Evolutionary conservation across 2,888 invertebrate genomes (phyloP).

Genomic region (Drosophila macrothrix): DNA sequence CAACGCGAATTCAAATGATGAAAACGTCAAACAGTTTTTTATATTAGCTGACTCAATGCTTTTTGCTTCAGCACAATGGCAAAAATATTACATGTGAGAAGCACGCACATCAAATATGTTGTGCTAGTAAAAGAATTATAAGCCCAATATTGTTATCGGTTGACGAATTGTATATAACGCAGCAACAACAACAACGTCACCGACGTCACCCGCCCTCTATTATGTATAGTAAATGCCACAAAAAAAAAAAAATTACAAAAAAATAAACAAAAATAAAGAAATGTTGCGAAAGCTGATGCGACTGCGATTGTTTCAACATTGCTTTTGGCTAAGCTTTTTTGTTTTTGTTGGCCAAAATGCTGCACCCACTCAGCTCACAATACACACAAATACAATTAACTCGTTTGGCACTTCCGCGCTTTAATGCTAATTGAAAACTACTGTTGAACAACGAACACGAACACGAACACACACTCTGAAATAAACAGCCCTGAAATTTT

Average conservation of each 20-base stretch:
- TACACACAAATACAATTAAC: constrained; percentile 23
- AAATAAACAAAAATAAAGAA: background rate
- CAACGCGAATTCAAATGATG: constrained; percentile 39
- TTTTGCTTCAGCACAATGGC: constrained; percentile 55
- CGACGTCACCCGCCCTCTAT: background rate
- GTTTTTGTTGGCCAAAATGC: constrained; percentile 30
- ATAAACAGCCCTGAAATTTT: background rate
- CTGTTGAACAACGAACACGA: constrained; percentile 70
- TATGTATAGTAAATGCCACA: constrained; percentile 22
- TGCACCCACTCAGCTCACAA: constrained; percentile 37
- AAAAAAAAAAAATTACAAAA: background rate
- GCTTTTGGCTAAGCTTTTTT: constrained; percentile 48
- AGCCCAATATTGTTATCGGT: constrained; percentile 43
- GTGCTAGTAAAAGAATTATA: constrained; percentile 12
- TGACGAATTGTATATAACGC: constrained; percentile 50
- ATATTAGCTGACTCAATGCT: constrained; percentile 52
- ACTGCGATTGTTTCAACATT: constrained; percentile 44
- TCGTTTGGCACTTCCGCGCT: constrained; percentile 15
- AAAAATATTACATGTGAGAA: constrained; percentile 18
- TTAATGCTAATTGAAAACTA: constrained; percentile 36
- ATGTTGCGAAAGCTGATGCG: constrained; percentile 47
- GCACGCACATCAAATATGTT: constrained; percentile 23
- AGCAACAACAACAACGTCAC: constrained; percentile 39
- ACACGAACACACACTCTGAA: constrained; percentile 59
- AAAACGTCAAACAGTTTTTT: constrained; percentile 22